Conservation (phyloP, 2,888 invertebrate genomes). For the Andrena minutula region DNA sequence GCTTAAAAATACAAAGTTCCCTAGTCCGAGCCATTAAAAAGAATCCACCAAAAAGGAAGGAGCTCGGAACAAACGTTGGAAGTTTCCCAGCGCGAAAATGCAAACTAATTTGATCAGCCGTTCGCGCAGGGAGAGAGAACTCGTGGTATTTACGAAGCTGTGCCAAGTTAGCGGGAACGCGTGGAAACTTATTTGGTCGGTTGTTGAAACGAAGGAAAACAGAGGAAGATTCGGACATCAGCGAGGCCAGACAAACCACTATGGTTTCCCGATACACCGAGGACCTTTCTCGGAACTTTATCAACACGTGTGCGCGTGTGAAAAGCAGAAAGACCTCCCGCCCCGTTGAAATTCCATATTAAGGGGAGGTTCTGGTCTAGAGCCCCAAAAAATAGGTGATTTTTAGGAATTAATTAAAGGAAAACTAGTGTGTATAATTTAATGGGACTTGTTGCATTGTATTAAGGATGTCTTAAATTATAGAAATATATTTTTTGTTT, state of each 20-base stretch:
- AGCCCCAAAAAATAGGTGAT: too few relatives aligned
- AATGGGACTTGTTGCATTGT: too few relatives aligned
- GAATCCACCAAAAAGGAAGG: background rate
- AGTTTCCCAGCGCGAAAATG: constrained; percentile 5
- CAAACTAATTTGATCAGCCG: constrained; percentile 29
- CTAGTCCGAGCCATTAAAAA: background rate
- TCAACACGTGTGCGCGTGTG: background rate
- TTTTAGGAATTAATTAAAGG: too few relatives aligned
- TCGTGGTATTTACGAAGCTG: constrained; percentile 25
- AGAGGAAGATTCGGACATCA: background rate
- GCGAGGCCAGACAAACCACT: background rate
- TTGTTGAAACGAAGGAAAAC: constrained; percentile 6
- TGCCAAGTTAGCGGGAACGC: constrained; percentile 6
- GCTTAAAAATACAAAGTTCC: background rate
- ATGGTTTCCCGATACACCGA: background rate
- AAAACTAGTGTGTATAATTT: too few relatives aligned
- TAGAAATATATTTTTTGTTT: too few relatives aligned
- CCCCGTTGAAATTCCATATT: constrained; percentile 65
- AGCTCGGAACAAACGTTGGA: constrained; percentile 4
- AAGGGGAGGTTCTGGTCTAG: too few relatives aligned
- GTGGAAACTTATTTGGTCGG: constrained; percentile 21
- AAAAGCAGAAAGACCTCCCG: background rate
- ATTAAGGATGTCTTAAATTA: too few relatives aligned
- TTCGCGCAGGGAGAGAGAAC: background rate
- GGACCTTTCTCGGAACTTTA: background rate